These are phyloP conservation scores for Rhagoletis zephyria DNA, from an alignment of 1,140 invertebrate species.

Conservation along the genomic window DNA sequence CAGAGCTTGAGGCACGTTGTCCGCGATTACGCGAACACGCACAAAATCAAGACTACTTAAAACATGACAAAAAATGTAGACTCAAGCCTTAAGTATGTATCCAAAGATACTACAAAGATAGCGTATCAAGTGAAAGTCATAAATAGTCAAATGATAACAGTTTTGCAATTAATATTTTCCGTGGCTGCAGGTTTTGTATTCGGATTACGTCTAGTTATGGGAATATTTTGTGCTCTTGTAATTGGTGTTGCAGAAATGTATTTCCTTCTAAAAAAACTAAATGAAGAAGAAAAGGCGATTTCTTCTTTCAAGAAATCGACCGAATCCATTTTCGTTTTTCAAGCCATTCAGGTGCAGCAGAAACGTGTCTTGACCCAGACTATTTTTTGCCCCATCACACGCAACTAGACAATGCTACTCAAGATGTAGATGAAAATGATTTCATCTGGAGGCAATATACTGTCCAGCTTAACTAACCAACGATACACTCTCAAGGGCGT, in stretches of 20 bases:
- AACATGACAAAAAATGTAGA: conserved; percentile 88
- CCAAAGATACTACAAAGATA: conserved; percentile 86
- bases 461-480: no score
- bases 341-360: no score
- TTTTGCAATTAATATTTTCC: conserved; percentile 86
- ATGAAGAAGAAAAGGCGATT: conserved; percentile 77
- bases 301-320: conserved; percentile 57
- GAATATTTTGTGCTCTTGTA: conserved; percentile 85
- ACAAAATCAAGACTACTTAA: conserved; percentile 81
- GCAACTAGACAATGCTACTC: no score
- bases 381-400: no score
- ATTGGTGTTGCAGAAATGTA: conserved; percentile 90
- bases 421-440: no score
- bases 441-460: no score
- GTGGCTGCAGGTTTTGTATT: conserved; percentile 87
- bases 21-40: conserved; percentile 81
- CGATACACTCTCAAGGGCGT: no score
- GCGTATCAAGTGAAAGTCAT: conserved; percentile 87
- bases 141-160: conserved; percentile 86
- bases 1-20: conserved; percentile 84
- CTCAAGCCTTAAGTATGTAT: conserved; percentile 75
- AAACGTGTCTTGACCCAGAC: no score
- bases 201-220: conserved; percentile 85
- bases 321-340: conserved; percentile 3
- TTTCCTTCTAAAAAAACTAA: conserved; percentile 87